Percentiles rank a stretch among this genome's conserved stretches.
Evolutionary conservation across 1,140 invertebrate genomes (phyloP).

Genomic region (Coboldia fuscipes): DNA sequence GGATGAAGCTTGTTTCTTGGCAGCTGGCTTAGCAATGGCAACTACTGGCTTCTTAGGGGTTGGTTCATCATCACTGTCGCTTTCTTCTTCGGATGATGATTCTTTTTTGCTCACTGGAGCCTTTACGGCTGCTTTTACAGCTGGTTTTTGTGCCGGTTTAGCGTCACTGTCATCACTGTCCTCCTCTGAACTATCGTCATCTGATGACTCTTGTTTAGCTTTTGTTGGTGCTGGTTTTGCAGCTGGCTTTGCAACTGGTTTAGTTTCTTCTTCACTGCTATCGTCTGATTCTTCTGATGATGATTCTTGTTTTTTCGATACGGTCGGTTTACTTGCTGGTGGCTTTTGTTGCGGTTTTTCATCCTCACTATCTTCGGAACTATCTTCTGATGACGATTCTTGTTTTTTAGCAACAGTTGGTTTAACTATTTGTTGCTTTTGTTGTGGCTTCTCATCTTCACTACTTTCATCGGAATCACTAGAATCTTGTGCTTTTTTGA

Average conservation of each 20-base stretch:
- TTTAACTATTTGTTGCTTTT: conserved; percentile 3
- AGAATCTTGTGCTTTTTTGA: conserved; percentile 5
- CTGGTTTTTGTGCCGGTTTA: conserved; percentile 1
- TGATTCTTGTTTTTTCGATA: conserved; percentile 4
- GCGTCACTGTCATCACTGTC: conserved; percentile 5
- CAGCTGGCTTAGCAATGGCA: conserved; percentile 3
- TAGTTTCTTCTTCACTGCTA: conserved; percentile 4
- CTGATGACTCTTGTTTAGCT: conserved; percentile 4
- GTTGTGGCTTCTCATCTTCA: conserved; percentile 12
- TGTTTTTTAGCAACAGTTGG: not conserved
- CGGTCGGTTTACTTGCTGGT: conserved; percentile 3
- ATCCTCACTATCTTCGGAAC: conserved; percentile 1
- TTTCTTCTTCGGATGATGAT: conserved; percentile 5
- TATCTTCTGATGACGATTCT: not conserved
- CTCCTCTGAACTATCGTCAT: conserved; percentile 3
- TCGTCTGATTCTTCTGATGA: conserved; percentile 7
- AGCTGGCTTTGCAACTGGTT: conserved; percentile 6
- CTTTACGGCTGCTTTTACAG: conserved; percentile 4
- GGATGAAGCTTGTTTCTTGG: conserved; percentile 4
- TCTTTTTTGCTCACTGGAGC: conserved; percentile 5
- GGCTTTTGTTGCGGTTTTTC: conserved; percentile 1
- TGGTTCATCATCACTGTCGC: conserved; percentile 6
- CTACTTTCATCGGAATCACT: conserved; percentile 6
- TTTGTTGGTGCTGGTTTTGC: conserved; percentile 5
- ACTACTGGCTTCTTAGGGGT: conserved; percentile 7